A percentile compares a stretch with the other conserved stretches of the same genome.
Evolutionary conservation across 2,113 vertebrate genomes (phyloP).

Genomic region (Heterotis niloticus): DNA sequence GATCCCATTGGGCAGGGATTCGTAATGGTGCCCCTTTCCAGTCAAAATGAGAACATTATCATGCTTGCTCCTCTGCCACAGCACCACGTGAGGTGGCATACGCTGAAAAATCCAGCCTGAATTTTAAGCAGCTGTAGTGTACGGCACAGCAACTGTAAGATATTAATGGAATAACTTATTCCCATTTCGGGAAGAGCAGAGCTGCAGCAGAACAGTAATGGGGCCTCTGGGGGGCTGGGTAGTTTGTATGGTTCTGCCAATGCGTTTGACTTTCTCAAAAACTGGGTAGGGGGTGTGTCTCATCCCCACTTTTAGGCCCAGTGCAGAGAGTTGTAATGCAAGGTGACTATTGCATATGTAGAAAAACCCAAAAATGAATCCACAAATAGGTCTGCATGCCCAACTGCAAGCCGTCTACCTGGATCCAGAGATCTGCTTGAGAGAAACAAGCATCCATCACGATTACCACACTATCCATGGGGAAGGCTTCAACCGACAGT

Average conservation of each 20-base stretch:
- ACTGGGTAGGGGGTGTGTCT: not conserved
- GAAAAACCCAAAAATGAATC: too few species aligned
- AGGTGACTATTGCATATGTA: too few species aligned
- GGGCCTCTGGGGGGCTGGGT: not conserved
- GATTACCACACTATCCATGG: not conserved
- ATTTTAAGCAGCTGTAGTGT: too few species aligned
- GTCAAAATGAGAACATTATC: not conserved
- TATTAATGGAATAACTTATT: not conserved
- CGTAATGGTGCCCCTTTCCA: not conserved
- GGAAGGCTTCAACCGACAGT: too few species aligned
- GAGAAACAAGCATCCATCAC: not conserved
- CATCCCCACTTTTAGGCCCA: too few species aligned
- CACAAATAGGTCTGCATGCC: not conserved
- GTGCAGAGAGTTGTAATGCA: too few species aligned
- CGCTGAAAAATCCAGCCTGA: too few species aligned
- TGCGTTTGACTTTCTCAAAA: not conserved
- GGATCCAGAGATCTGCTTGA: not conserved
- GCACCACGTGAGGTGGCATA: not conserved
- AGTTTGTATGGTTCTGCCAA: not conserved
- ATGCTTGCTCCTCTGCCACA: not conserved
- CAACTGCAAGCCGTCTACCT: not conserved
- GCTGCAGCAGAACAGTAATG: not conserved
- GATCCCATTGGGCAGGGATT: not conserved
- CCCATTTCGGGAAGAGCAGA: constrained; percentile 1
- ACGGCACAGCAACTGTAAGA: not conserved